Conservation (phyloP, 1,140 invertebrate species). For the Cotesia typhae region DNA sequence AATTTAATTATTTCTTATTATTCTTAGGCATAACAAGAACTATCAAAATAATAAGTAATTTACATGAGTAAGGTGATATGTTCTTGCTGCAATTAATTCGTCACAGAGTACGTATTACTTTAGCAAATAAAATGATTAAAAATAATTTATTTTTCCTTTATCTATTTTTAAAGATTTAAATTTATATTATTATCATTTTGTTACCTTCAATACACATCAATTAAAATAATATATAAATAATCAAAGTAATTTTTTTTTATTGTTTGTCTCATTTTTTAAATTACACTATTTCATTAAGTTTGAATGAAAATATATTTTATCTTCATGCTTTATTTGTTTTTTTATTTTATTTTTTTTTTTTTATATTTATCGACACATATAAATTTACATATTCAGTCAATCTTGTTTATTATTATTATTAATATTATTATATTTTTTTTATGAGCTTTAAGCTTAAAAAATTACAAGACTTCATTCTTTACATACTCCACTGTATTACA, state of each 20-base stretch:
- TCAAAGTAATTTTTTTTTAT: not conserved
- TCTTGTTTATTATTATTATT: conserved; percentile 6
- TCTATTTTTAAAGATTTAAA: not conserved
- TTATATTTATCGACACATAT: conserved; percentile 20
- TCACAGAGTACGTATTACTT: not conserved
- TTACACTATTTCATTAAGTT: not conserved
- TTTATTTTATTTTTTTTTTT: conserved; percentile 4
- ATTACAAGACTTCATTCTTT: not conserved
- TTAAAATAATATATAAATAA: conserved; percentile 15
- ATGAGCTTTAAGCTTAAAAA: too few species aligned
- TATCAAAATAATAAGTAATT: conserved; percentile 3
- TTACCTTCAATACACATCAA: conserved; percentile 5
- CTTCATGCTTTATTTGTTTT: not conserved
- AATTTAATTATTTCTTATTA: not conserved
- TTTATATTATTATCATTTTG: conserved; percentile 11
- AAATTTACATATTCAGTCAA: conserved; percentile 31
- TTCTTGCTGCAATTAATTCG: conserved; percentile 3
- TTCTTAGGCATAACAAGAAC: conserved; percentile 1
- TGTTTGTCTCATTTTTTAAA: not conserved
- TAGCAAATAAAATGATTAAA: too few species aligned
- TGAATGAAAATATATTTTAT: conserved; percentile 27
- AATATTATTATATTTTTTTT: too few species aligned
- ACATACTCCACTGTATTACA: not conserved
- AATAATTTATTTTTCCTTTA: too few species aligned
- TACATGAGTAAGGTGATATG: conserved; percentile 9